Percentiles rank a stretch among this genome's conserved stretches.
phyloP scores from a whole-genome alignment of 92 coral and sea anemone species.

The Palythoa heliodiscus region DNA sequence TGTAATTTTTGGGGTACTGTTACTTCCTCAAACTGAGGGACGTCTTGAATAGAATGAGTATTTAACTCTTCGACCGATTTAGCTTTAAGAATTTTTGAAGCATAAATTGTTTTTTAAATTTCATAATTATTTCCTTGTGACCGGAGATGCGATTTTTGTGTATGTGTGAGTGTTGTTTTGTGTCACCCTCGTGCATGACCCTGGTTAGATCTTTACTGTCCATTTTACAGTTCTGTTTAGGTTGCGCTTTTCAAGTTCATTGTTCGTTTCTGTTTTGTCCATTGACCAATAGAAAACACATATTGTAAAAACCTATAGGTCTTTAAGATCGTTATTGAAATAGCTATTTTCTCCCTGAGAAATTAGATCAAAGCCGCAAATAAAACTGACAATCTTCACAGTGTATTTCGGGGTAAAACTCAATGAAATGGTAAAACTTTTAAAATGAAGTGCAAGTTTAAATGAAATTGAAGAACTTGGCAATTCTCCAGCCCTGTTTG shows the following conservation, averaged over 20 bases:
- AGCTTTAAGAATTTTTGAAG: conserved; percentile 33
- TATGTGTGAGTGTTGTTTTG: background rate
- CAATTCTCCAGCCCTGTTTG: no score
- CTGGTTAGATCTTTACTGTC: background rate
- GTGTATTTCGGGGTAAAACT: conserved; percentile 11
- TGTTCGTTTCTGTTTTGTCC: conserved; percentile 14
- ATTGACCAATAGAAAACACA: background rate
- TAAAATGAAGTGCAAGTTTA: background rate
- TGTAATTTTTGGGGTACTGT: conserved; percentile 26
- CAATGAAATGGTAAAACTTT: conserved; percentile 10
- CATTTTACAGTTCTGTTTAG: background rate
- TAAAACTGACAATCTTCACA: conserved; percentile 12
- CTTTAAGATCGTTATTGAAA: background rate
- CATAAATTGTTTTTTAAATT: conserved; percentile 16
- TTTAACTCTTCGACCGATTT: conserved; percentile 21
- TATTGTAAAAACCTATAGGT: background rate
- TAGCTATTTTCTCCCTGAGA: conserved; percentile 3
- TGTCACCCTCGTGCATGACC: background rate
- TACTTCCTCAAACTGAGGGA: conserved; percentile 41
- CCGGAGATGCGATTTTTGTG: conserved; percentile 3
- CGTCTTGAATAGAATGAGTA: conserved; percentile 18
- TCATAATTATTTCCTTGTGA: conserved; percentile 1
- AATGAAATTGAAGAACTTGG: background rate
- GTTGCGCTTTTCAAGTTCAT: background rate
- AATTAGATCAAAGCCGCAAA: conserved; percentile 1